These are phyloP conservation scores for Hemicentrotus pulcherrimus DNA, from an alignment of 35 echinoderm and acorn worm species.

Conservation along the genomic window DNA sequence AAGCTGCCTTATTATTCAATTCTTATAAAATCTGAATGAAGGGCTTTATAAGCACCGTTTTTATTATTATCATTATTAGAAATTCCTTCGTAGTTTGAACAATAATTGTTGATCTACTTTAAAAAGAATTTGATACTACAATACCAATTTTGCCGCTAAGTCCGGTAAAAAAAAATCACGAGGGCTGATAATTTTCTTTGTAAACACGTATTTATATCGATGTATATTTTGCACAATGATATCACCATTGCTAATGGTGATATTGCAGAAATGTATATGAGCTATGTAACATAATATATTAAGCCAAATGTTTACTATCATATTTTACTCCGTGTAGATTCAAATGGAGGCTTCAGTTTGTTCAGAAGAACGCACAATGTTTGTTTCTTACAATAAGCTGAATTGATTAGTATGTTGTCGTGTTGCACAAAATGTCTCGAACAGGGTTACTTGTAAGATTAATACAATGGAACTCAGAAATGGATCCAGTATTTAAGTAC, in stretches of 20 bases:
- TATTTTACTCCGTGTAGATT: background rate
- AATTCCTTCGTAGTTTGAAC: background rate
- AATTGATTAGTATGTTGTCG: background rate
- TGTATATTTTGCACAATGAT: background rate
- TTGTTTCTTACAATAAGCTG: background rate
- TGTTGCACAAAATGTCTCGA: background rate
- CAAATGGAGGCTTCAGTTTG: background rate
- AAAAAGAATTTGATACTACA: background rate
- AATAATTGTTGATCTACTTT: background rate
- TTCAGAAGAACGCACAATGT: background rate
- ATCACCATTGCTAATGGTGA: background rate
- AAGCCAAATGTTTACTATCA: background rate
- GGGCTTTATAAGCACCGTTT: too few relatives aligned
- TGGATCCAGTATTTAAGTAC: background rate
- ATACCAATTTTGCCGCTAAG: background rate
- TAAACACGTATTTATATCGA: background rate
- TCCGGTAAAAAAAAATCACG: background rate
- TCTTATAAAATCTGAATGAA: too few relatives aligned
- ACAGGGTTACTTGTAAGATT: background rate
- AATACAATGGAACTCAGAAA: background rate
- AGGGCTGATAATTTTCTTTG: background rate
- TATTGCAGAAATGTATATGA: constrained; percentile 1
- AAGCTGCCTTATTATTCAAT: too few relatives aligned
- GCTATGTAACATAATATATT: background rate
- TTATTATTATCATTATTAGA: too few relatives aligned